Percentiles rank a stretch among this genome's conserved stretches.
These are phyloP conservation scores for Clavelina lepadiformis DNA, from an alignment of 23 tunicate species.

Conservation along the genomic window DNA sequence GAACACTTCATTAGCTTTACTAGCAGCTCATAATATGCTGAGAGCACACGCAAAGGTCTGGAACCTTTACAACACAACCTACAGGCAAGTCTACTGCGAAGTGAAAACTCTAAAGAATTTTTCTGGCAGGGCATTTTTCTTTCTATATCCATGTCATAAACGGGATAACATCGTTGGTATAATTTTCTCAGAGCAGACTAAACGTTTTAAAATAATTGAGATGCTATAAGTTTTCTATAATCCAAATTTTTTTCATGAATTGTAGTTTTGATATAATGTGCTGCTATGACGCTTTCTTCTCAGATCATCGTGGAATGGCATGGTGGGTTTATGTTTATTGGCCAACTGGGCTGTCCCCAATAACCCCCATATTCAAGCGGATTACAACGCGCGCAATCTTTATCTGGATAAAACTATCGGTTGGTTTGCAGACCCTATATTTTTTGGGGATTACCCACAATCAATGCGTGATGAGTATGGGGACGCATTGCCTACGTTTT, in stretches of 20 bases:
- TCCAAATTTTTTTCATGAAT: too few relatives aligned
- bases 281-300: neutral
- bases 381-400: constrained; percentile 47
- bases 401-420: constrained; percentile 38
- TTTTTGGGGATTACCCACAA: constrained; percentile 46
- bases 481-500: constrained; percentile 36
- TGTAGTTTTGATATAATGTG: too few relatives aligned
- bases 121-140: too few relatives aligned
- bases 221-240: too few relatives aligned
- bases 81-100: constrained; percentile 32
- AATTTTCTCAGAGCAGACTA: too few relatives aligned
- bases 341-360: constrained; percentile 69
- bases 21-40: constrained; percentile 74
- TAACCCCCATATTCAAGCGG: constrained; percentile 57
- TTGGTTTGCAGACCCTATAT: constrained; percentile 59
- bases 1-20: constrained; percentile 10
- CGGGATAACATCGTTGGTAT: too few relatives aligned
- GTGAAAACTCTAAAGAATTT: too few relatives aligned
- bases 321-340: constrained; percentile 47
- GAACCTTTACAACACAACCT: constrained; percentile 14
- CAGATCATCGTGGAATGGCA: constrained; percentile 9
- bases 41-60: constrained; percentile 38
- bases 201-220: too few relatives aligned
- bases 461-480: constrained; percentile 23
- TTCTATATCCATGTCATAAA: too few relatives aligned